Evolutionary conservation across 2,113 vertebrate genomes (phyloP).

Genomic region (Cariama cristata): DNA sequence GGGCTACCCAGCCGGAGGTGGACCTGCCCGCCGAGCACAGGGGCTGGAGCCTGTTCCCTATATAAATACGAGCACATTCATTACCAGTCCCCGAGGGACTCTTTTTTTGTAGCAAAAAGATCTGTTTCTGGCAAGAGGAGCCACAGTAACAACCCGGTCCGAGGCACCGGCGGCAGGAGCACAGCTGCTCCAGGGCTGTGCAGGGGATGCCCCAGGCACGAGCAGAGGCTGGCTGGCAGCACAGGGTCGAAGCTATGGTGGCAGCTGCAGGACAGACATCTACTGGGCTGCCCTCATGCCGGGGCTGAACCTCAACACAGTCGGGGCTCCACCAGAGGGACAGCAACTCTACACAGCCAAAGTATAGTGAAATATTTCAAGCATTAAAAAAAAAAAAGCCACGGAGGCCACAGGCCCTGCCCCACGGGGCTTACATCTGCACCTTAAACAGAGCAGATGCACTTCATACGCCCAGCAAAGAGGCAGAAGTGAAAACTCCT

Average conservation of each 20-base stretch:
- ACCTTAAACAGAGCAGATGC: neutral
- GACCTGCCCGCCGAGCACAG: neutral
- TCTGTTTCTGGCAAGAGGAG: neutral
- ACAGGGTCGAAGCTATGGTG: rapidly evolving
- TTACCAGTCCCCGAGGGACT: neutral
- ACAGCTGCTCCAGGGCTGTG: neutral
- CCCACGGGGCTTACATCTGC: neutral
- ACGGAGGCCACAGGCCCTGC: rapidly evolving
- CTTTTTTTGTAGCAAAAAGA: neutral
- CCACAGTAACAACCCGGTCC: rapidly evolving
- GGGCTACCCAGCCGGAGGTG: neutral
- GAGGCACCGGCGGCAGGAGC: neutral
- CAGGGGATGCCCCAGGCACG: neutral
- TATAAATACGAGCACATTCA: rapidly evolving
- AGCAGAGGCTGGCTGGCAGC: neutral
- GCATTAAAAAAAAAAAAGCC: neutral
- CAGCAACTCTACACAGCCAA: neutral
- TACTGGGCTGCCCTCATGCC: rapidly evolving
- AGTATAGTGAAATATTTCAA: neutral
- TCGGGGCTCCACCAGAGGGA: neutral
- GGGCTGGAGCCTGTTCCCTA: neutral
- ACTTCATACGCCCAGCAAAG: rapidly evolving
- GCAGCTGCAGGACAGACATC: neutral
- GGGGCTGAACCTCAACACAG: neutral
- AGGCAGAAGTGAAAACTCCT: neutral